These are phyloP conservation scores for Bucorvus abyssinicus DNA, from an alignment of 2,797 vertebrate genomes.

Conservation along the genomic window DNA sequence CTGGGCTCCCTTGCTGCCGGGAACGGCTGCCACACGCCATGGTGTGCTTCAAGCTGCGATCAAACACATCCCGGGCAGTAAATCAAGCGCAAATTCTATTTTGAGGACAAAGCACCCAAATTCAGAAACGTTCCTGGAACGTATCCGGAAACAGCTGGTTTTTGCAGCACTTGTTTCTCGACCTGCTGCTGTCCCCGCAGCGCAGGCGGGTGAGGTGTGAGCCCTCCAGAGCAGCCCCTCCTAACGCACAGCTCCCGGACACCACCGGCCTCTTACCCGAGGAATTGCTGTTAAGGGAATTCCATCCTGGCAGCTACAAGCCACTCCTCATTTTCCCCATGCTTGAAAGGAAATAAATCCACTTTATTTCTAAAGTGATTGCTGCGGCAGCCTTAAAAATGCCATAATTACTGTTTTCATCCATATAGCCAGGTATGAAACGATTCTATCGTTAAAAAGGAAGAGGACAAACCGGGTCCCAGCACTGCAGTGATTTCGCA, in stretches of 20 bases:
- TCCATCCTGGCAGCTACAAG: not conserved
- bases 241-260: too few relatives aligned
- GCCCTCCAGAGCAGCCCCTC: too few relatives aligned
- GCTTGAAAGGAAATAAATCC: not conserved
- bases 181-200: too few relatives aligned
- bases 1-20: not conserved
- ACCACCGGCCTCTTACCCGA: too few relatives aligned
- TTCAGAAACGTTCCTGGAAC: not conserved
- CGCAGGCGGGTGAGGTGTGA: too few relatives aligned
- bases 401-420: not conserved
- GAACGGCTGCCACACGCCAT: accelerated
- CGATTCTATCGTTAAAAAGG: not conserved
- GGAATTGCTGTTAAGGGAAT: too few relatives aligned
- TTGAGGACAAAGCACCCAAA: not conserved
- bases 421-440: not conserved
- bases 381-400: not conserved
- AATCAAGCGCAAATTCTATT: not conserved
- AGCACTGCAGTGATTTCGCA: not conserved
- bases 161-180: too few relatives aligned
- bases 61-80: not conserved
- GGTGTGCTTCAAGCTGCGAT: not conserved
- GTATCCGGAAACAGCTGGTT: too few relatives aligned
- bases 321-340: not conserved
- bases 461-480: not conserved
- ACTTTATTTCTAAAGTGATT: not conserved